Conservation (phyloP, 2,888 invertebrate species). For the Pardosa pseudoannulata region DNA sequence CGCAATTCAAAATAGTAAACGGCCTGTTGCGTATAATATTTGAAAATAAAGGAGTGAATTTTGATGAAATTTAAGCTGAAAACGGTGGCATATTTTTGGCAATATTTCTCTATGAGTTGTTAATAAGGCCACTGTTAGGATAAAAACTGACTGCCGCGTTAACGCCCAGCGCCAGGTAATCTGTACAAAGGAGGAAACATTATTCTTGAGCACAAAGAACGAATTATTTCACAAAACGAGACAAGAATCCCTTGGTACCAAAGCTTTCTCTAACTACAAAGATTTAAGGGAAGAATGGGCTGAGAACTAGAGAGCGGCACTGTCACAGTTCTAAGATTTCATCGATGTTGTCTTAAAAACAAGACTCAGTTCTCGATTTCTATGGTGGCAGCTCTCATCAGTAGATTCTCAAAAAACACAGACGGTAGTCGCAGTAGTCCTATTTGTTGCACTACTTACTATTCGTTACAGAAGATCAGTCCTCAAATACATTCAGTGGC, state of each 20-base stretch:
- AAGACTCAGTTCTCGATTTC: conserved; percentile 10
- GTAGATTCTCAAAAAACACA: background rate
- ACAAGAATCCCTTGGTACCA: conserved; percentile 67
- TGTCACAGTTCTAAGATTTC: conserved; percentile 31
- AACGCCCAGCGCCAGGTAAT: conserved; percentile 23
- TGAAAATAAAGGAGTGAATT: no score
- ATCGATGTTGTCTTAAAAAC: background rate
- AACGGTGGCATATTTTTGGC: no score
- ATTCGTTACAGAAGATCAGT: conserved; percentile 61
- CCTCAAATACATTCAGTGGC: conserved; percentile 62
- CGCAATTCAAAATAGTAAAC: no score
- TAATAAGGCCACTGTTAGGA: background rate
- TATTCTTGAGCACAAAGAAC: conserved; percentile 69
- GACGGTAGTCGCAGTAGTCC: conserved; percentile 7
- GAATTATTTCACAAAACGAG: conserved; percentile 63
- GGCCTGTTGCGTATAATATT: no score
- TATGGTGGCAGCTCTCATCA: background rate
- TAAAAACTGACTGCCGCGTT: conserved; percentile 58
- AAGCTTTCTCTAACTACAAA: conserved; percentile 69
- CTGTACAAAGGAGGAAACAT: conserved; percentile 63
- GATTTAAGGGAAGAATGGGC: conserved; percentile 69
- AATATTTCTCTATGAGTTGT: background rate
- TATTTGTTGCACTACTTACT: conserved; percentile 54
- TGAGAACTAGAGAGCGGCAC: conserved; percentile 48
- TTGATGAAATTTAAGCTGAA: no score